Conservation (phyloP, 1,140 invertebrate species). For the Sycophaga agraensis region DNA sequence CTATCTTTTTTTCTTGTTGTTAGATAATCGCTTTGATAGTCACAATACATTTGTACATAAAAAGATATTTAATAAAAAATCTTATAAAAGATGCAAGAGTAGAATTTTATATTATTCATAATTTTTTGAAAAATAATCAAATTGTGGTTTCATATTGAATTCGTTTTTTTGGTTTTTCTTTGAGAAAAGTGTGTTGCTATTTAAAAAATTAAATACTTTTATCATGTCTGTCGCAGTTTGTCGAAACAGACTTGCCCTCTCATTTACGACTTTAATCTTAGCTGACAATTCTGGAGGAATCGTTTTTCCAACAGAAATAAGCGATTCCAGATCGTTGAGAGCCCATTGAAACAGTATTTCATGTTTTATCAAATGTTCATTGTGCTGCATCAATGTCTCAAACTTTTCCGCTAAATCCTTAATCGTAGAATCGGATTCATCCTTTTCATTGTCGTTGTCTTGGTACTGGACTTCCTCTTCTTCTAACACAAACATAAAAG, state of each 20-base stretch:
- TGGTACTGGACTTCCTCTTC: conserved; percentile 81
- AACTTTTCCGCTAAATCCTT: conserved; percentile 67
- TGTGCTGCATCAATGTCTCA: conserved; percentile 87
- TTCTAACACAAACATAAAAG: conserved; percentile 55
- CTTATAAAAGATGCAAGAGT: too few relatives aligned
- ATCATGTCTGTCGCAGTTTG: conserved; percentile 96
- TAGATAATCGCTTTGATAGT: too few relatives aligned
- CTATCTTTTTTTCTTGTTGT: too few relatives aligned
- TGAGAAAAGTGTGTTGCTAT: too few relatives aligned
- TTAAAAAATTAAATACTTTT: not conserved
- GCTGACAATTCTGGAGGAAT: conserved; percentile 55
- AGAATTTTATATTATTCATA: too few relatives aligned
- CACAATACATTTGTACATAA: too few relatives aligned
- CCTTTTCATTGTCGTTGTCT: conserved; percentile 53
- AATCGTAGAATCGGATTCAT: conserved; percentile 58
- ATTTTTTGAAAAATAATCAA: too few relatives aligned
- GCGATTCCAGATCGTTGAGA: conserved; percentile 78
- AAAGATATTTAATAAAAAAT: too few relatives aligned
- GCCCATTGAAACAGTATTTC: conserved; percentile 81
- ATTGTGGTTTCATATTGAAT: too few relatives aligned
- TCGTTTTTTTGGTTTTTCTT: too few relatives aligned
- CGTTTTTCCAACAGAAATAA: conserved; percentile 61
- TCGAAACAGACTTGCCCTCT: conserved; percentile 88
- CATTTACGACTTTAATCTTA: conserved; percentile 78
- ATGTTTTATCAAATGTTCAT: conserved; percentile 87